Base-by-base conservation (phyloP, 2,888 invertebrate species). In the Cheilosia urbana region DNA sequence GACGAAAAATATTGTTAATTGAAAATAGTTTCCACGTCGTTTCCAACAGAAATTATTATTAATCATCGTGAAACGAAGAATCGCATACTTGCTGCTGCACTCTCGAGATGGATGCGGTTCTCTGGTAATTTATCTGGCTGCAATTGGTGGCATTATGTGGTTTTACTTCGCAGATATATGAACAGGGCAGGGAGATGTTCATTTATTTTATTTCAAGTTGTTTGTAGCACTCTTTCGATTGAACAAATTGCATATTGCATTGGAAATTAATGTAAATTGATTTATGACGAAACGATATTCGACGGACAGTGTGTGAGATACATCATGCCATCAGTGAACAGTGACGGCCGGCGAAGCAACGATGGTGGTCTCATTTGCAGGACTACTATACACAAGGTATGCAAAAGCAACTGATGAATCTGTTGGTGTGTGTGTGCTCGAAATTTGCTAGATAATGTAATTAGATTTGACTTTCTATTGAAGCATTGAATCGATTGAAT, bases 1-100 rank as follows among this genome's bases (percentile, higher is more conserved):
- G 24, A 51, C 51, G 51, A 21, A 24, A 27, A 55, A 65, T 69
- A 73, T 79, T 63, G 85, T 85, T 85, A 85, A 85, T 81, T 85
- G 85, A 85, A 81, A 85, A 85, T 85, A 85, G 80, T 85, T 80
- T 85, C 81, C 72, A 81, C 81, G 81, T 81, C 81, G 66, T 80
- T 81, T 80, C 66, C 66, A 76, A 72, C 51, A 76, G 81, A 75
- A 81, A 81, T 81, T 77, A 81, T 85, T 85, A 85, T 85, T 85
- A 85, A 85, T 85, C 85, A 81, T 81, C 49, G 53, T 47, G 75
- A 65, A 79, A 60, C 71, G 27, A 65, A 57, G 65, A 77, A 69
- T 68, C 45, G 65, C n/a, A n/a, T 45, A 66, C 72, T 73, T 27
- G 27, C 27, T 79, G 69, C 55, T 27, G 47, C 7, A 47, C 76